A percentile compares a stretch with the other conserved stretches of the same genome.
phyloP scores from a whole-genome alignment of 2,888 invertebrate species.

The Resseliella maxima region DNA sequence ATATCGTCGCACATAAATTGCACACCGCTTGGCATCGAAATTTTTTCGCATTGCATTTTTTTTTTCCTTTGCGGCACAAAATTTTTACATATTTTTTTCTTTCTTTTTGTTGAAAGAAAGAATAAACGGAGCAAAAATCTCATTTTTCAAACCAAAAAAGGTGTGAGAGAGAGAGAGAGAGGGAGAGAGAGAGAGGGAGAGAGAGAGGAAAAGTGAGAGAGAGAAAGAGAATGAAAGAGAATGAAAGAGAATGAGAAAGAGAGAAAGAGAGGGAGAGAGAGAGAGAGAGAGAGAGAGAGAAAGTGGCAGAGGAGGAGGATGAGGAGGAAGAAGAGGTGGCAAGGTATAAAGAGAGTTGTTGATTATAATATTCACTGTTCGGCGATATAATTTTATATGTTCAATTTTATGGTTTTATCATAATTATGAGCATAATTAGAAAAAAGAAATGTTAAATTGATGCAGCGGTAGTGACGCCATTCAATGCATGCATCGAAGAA shows the following conservation, averaged over 20 bases:
- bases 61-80: neutral
- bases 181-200: no score
- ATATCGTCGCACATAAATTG: slow-evolving; percentile 43
- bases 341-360: no score
- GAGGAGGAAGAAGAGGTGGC: no score
- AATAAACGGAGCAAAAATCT: neutral
- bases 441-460: slow-evolving; percentile 11
- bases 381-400: neutral
- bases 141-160: no score
- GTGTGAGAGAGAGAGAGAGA: neutral
- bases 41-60: neutral
- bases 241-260: neutral
- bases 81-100: neutral
- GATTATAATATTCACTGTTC: neutral
- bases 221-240: no score
- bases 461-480: neutral
- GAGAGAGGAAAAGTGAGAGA: neutral
- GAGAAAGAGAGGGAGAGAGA: neutral
- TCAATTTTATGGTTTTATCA: slow-evolving; percentile 34
- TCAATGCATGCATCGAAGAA: slow-evolving; percentile 13
- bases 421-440: slow-evolving; percentile 12
- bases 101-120: no score
- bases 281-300: neutral
- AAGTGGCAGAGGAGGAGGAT: neutral
- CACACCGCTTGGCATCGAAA: neutral